phyloP scores from a whole-genome alignment of 2,113 vertebrate genomes.

The Salminus brasiliensis region DNA sequence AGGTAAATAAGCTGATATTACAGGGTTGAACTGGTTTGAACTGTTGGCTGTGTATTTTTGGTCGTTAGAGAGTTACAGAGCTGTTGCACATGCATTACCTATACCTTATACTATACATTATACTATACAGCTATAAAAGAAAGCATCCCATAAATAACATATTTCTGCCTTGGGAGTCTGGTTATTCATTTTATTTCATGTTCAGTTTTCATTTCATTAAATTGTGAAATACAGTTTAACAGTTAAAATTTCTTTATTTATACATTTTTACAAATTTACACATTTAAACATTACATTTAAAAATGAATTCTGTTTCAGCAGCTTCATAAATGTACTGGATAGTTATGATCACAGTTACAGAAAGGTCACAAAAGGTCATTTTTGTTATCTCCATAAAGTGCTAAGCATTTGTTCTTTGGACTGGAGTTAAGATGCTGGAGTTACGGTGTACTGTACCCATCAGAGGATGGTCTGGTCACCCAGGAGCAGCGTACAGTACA shows the following conservation, averaged over 20 bases:
- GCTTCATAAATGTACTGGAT: background rate
- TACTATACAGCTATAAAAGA: too few species aligned
- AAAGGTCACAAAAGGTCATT: background rate
- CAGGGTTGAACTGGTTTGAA: background rate
- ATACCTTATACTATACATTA: too few species aligned
- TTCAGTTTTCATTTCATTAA: too few species aligned
- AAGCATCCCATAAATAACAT: too few species aligned
- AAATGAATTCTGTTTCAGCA: conserved; percentile 26
- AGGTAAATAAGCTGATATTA: background rate
- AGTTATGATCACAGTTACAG: background rate
- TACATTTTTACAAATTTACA: conserved; percentile 42
- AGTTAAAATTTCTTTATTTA: background rate
- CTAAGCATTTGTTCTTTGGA: background rate
- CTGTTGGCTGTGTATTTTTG: background rate
- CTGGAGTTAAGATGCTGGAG: background rate
- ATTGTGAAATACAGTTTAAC: too few species aligned
- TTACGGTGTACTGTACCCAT: background rate
- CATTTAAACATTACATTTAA: conserved; percentile 60
- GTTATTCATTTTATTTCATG: too few species aligned
- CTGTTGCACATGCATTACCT: too few species aligned
- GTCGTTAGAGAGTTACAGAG: too few species aligned
- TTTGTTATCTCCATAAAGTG: background rate
- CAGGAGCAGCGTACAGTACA: background rate
- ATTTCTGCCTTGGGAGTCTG: too few species aligned
- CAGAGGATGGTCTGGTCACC: background rate